Evolutionary conservation across 2,113 vertebrate genomes (phyloP).

Genomic region (Climacteris rufus): DNA sequence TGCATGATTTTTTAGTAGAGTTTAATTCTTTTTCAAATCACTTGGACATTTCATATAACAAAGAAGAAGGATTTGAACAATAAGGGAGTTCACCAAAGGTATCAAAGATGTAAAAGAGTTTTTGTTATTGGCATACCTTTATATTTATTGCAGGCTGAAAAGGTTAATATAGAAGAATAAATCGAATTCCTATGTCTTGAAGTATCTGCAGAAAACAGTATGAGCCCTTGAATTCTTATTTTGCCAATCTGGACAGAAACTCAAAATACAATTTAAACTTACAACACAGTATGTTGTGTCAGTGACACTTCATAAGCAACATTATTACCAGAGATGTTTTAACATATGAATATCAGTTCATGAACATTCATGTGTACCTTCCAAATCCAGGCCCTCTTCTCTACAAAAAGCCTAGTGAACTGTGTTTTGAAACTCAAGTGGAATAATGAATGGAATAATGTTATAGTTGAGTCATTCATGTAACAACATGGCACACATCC

Average conservation of each 20-base stretch:
- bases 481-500: background rate
- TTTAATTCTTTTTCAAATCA: background rate
- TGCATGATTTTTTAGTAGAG: background rate
- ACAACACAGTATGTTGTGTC: background rate
- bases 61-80: background rate
- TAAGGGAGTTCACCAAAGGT: background rate
- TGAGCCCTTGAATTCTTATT: background rate
- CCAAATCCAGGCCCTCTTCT: background rate
- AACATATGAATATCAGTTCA: background rate
- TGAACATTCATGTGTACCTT: background rate
- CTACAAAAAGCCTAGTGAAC: background rate
- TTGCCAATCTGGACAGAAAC: background rate
- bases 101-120: background rate
- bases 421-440: background rate
- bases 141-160: background rate
- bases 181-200: background rate
- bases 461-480: background rate
- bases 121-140: background rate
- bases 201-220: background rate
- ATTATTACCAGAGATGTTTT: background rate
- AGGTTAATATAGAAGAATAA: background rate
- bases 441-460: background rate
- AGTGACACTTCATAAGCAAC: background rate
- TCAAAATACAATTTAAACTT: background rate
- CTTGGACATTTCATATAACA: background rate